phyloP scores from a whole-genome alignment of 2,797 vertebrate genomes.

The Falco peregrinus region DNA sequence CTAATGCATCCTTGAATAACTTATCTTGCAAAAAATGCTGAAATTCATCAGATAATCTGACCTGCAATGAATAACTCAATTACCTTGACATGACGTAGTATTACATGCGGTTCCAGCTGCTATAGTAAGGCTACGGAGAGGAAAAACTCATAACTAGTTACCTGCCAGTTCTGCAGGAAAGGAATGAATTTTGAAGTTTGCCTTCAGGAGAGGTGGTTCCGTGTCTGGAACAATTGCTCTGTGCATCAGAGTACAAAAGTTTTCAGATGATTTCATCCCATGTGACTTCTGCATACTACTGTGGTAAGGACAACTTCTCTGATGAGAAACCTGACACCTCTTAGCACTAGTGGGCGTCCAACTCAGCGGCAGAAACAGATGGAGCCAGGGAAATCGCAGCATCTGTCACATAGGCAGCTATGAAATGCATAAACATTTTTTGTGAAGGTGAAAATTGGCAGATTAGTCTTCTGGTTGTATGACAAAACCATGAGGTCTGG shows the following conservation, averaged over 20 bases:
- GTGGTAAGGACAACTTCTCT: slow-evolving; percentile 33
- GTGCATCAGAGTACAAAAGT: slow-evolving; percentile 35
- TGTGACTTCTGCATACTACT: slow-evolving; percentile 49
- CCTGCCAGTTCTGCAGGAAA: not conserved
- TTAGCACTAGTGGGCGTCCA: slow-evolving; percentile 60
- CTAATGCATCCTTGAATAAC: slow-evolving; percentile 15
- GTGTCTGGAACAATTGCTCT: slow-evolving; percentile 22
- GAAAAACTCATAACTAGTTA: not conserved
- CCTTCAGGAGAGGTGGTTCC: slow-evolving; percentile 16
- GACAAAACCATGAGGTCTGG: not conserved
- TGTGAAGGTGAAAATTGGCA: slow-evolving; percentile 55
- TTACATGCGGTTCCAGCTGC: not conserved
- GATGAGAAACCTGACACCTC: slow-evolving; percentile 57
- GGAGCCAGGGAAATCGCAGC: slow-evolving; percentile 55
- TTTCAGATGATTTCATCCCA: slow-evolving; percentile 63
- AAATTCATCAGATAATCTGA: slow-evolving; percentile 19
- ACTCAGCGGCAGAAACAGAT: slow-evolving; percentile 55
- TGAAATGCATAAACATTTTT: slow-evolving; percentile 51
- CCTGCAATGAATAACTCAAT: slow-evolving; percentile 27
- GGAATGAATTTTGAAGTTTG: slow-evolving; percentile 41
- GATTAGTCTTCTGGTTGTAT: slow-evolving; percentile 35
- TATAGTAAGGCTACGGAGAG: not conserved
- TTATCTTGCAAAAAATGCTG: slow-evolving; percentile 18
- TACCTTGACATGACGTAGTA: slow-evolving; percentile 9
- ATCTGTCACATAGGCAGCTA: slow-evolving; percentile 53